A percentile compares a stretch with the other conserved stretches of the same genome.
phyloP scores from a whole-genome alignment of 2,888 invertebrate genomes.

The Bellardia bayeri region DNA sequence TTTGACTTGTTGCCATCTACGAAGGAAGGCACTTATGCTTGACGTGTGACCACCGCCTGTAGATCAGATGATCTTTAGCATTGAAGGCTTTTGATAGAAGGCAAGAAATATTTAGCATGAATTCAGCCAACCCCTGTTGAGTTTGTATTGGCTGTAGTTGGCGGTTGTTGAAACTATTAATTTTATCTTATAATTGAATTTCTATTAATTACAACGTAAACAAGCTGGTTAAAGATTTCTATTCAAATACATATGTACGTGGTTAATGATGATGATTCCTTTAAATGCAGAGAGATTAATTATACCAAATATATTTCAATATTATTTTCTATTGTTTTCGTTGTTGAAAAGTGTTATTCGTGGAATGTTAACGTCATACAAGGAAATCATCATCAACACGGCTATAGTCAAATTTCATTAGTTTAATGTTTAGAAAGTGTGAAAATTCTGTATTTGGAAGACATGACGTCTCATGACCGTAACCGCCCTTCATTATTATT shows the following conservation, averaged over 20 bases:
- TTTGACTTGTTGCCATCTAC: conserved; percentile 7
- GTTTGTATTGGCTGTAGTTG: conserved; percentile 43
- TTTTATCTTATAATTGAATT: conserved; percentile 68
- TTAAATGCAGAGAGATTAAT: conserved; percentile 55
- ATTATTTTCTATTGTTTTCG: conserved; percentile 8
- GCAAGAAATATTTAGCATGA: not conserved
- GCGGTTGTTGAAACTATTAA: conserved; percentile 65
- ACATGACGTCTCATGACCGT: conserved; percentile 79
- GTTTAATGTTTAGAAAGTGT: conserved; percentile 78
- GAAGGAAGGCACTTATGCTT: not conserved
- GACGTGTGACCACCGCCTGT: conserved; percentile 59
- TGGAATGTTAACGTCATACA: conserved; percentile 39
- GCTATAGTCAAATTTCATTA: conserved; percentile 68
- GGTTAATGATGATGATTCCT: conserved; percentile 38
- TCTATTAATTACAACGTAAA: conserved; percentile 69
- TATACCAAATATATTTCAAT: conserved; percentile 22
- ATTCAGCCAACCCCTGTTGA: conserved; percentile 46
- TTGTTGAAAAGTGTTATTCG: conserved; percentile 50
- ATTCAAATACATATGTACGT: conserved; percentile 39
- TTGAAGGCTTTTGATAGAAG: not conserved
- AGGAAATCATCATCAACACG: conserved; percentile 13
- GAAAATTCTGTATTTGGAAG: conserved; percentile 81
- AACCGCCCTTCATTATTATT: conserved; percentile 49
- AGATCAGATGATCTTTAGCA: conserved; percentile 41
- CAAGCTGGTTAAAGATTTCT: conserved; percentile 61